Evolutionary conservation across 2,113 vertebrate species (phyloP).

Genomic region (Cygnus buccinator): DNA sequence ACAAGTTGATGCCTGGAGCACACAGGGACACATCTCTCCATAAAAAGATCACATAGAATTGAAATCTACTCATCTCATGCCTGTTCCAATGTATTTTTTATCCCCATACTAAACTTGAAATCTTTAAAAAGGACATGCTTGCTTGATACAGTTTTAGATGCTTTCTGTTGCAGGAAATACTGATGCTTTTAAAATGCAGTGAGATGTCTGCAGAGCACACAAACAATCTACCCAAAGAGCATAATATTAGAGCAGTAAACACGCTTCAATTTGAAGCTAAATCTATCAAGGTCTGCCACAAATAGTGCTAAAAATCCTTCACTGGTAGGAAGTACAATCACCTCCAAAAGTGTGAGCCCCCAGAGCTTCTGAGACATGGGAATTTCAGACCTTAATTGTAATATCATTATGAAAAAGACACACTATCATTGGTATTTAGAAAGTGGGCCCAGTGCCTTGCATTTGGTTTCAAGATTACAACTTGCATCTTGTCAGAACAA

Average conservation of each 20-base stretch:
- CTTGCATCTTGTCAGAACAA: neutral
- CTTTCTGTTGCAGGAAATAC: neutral
- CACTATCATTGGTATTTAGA: neutral
- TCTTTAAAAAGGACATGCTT: neutral
- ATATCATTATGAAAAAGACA: neutral
- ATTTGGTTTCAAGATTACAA: neutral
- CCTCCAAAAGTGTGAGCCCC: neutral
- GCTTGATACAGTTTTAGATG: neutral
- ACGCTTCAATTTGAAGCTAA: conserved; percentile 16
- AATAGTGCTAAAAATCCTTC: neutral
- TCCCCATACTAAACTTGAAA: neutral
- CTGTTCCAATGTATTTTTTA: neutral
- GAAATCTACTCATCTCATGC: neutral
- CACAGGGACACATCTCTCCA: neutral
- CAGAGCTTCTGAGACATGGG: conserved; percentile 21
- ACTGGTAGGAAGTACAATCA: neutral
- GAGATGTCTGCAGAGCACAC: neutral
- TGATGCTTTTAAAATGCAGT: neutral
- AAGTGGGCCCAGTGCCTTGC: neutral
- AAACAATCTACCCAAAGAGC: neutral
- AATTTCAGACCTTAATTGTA: conserved; percentile 34
- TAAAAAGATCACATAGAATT: neutral
- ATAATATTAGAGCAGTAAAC: neutral
- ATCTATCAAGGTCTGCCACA: neutral
- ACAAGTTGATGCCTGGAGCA: neutral